Evolutionary conservation across 2,888 invertebrate species (phyloP).

Genomic region (Caenorhabditis sp.): DNA sequence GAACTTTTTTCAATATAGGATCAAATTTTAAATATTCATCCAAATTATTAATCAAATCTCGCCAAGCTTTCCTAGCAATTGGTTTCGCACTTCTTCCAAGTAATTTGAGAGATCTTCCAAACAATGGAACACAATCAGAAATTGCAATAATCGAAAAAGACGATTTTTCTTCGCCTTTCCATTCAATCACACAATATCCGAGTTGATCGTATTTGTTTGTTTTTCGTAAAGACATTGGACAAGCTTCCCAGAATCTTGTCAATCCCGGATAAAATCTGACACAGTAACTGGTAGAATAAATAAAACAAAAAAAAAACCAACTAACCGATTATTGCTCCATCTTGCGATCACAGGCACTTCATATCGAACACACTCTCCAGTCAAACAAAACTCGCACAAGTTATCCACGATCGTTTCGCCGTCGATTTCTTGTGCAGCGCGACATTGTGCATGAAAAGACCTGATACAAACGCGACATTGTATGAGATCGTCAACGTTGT

Average conservation of each 20-base stretch:
- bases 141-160: slow-evolving; percentile 4
- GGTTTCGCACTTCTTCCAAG: neutral
- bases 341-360: neutral
- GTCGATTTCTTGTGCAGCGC: slow-evolving; percentile 1
- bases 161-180: neutral
- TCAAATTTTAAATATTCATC: neutral
- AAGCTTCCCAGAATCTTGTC: slow-evolving; percentile 9
- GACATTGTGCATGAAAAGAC: slow-evolving; percentile 11
- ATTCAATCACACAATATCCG: slow-evolving; percentile 10
- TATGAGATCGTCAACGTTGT: neutral
- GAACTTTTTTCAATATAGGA: slow-evolving; percentile 1
- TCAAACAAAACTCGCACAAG: slow-evolving; percentile 2
- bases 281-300: no score
- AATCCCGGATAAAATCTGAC: slow-evolving; percentile 13
- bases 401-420: neutral
- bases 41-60: neutral
- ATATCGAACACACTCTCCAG: slow-evolving; percentile 3
- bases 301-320: neutral
- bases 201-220: slow-evolving; percentile 5
- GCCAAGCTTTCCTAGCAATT: slow-evolving; percentile 2
- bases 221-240: neutral
- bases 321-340: neutral
- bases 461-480: slow-evolving; percentile 11
- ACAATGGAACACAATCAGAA: slow-evolving; percentile 1
- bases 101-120: neutral